These are phyloP conservation scores for Morbakka virulenta DNA, from an alignment of 30 jellyfish, hydroid and myxozoan genomes.

Conservation along the genomic window DNA sequence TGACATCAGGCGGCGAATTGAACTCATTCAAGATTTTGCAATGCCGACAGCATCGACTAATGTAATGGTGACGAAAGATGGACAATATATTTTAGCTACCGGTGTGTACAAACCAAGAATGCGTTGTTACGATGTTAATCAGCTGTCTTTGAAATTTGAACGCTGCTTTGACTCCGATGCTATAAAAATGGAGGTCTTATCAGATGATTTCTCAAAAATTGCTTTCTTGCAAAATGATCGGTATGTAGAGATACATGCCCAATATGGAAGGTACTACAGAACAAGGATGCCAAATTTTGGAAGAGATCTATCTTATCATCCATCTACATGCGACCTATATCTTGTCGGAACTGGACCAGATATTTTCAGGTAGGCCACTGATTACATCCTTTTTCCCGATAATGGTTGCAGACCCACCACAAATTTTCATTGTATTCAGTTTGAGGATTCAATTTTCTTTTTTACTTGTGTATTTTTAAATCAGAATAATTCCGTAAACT, in stretches of 20 bases:
- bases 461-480: too few species aligned
- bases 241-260: slow-evolving; percentile 96
- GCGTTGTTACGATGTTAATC: slow-evolving; percentile 84
- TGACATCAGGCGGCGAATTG: slow-evolving; percentile 89
- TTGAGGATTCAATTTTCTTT: too few species aligned
- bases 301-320: slow-evolving; percentile 88
- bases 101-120: slow-evolving; percentile 97
- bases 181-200: slow-evolving; percentile 77
- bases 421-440: too few species aligned
- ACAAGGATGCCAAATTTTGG: slow-evolving; percentile 99
- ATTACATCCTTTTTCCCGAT: too few species aligned
- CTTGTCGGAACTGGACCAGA: slow-evolving; percentile 97
- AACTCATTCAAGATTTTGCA: slow-evolving; percentile 94
- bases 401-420: too few species aligned
- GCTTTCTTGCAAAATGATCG: slow-evolving; percentile 89
- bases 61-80: slow-evolving; percentile 76
- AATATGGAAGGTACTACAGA: slow-evolving; percentile 96
- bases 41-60: slow-evolving; percentile 97
- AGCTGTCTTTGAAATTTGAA: slow-evolving; percentile 85
- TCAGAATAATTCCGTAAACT: too few species aligned
- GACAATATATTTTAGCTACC: slow-evolving; percentile 75
- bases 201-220: slow-evolving; percentile 96
- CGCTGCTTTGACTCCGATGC: slow-evolving; percentile 93
- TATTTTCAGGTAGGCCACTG: slow-evolving; percentile 27
- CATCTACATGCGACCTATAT: slow-evolving; percentile 87